Evolutionary conservation across 2,888 invertebrate genomes (phyloP), one percentile per base, ranked within the genome.

Genomic region (Encarsia formosa): DNA sequence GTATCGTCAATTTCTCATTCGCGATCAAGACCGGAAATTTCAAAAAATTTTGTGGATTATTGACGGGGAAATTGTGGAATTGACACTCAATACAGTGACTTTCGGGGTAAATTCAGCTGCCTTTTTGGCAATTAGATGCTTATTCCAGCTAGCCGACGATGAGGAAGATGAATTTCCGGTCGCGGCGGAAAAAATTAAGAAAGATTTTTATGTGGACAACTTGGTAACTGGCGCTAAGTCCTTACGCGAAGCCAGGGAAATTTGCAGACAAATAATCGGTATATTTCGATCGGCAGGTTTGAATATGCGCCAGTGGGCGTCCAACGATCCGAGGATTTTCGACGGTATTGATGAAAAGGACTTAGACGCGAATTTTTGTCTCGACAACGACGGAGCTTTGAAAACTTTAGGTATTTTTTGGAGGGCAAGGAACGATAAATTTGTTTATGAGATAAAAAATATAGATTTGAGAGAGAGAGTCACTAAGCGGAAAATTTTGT

Each of bases 371-470:
- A 31, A 31, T 15, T 39, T 39, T 4, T 20, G 9, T 9, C 49
- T 54, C 1, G 20, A 43, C 11, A 41, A 53, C 23, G 52, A 52
- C n/a, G 9, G 35, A 2, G 38, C 47, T 5, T 38, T 57, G 2
- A 56, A 60, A 46, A 55, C 60, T 0, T 35, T 61, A 18, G 59
- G 59, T 4, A 34, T 57, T 1, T 19, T 29, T 15, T 61, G 59
- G 56, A 43, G 55, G 15, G 52, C 58, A 2, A 37, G 32, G 31
- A 19, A 45, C 4, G 59, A 62, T 35, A 16, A 35, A 3, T 48
- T 59, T n/a, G 29, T 41, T 1, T 61, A 56, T 23, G n/a, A n/a
- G n/a, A n/a, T n/a, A n/a, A n/a, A n/a, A n/a, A n/a, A n/a, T n/a
- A n/a, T n/a, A n/a, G n/a, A n/a, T n/a, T n/a, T n/a, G n/a, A n/a